Percentiles rank a stretch among this genome's conserved stretches.
Conservation (phyloP, 2,113 vertebrate species). For the Cacatua alba region DNA sequence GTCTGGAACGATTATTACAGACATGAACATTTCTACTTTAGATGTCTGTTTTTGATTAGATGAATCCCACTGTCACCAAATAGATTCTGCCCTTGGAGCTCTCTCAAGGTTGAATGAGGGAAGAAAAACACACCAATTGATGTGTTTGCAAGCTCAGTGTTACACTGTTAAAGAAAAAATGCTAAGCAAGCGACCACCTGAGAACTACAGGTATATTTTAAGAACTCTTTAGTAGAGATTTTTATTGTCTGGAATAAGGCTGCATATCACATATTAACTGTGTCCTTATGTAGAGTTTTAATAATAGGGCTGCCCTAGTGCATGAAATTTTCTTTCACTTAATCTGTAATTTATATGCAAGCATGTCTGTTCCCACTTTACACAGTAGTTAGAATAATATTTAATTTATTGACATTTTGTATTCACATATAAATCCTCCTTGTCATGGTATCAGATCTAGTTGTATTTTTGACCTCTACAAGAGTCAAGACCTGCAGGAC, state of each 20-base stretch:
- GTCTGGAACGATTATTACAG: background rate
- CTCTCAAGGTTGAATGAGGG: background rate
- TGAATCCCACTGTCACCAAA: background rate
- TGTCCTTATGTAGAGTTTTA: background rate
- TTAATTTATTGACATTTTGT: background rate
- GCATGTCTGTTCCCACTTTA: background rate
- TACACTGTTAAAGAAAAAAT: background rate
- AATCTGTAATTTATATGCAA: background rate
- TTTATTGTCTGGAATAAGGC: background rate
- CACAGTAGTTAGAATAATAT: background rate
- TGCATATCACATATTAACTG: background rate
- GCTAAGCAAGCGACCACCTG: background rate
- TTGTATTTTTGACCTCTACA: background rate
- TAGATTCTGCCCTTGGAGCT: background rate
- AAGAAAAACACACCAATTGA: background rate
- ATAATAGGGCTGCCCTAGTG: background rate
- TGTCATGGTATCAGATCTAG: background rate
- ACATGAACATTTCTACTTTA: background rate
- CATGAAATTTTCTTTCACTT: background rate
- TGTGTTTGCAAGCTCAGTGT: rapidly evolving
- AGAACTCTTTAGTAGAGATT: background rate
- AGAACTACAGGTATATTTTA: background rate
- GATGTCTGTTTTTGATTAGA: background rate
- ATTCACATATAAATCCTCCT: background rate
- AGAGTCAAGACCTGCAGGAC: background rate